These are phyloP conservation scores for Gasteruption jaculator DNA, from an alignment of 2,888 invertebrate species.

Conservation along the genomic window DNA sequence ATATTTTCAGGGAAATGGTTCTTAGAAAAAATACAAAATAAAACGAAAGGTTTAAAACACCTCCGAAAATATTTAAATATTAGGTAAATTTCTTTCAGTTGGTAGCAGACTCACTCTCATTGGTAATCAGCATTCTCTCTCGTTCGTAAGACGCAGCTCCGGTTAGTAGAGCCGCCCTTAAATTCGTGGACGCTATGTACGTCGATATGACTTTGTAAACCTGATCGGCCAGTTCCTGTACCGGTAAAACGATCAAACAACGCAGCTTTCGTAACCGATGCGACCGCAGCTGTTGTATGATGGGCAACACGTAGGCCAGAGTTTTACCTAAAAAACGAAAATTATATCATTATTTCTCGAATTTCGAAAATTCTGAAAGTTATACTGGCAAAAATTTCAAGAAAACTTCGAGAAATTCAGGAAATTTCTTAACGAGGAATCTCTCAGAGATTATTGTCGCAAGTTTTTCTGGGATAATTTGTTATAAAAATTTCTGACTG, in stretches of 20 bases:
- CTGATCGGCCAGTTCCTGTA: slow-evolving; percentile 86
- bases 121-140: slow-evolving; percentile 65
- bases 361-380: no score
- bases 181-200: slow-evolving; percentile 63
- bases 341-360: no score
- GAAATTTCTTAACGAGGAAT: no score
- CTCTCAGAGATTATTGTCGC: no score
- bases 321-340: slow-evolving; percentile 63
- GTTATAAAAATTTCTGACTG: no score
- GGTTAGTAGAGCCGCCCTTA: slow-evolving; percentile 69
- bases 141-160: slow-evolving; percentile 64
- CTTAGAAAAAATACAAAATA: no score
- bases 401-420: no score
- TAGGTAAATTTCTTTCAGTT: neutral
- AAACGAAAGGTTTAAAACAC: no score
- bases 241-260: slow-evolving; percentile 89
- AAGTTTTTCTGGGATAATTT: no score
- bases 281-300: slow-evolving; percentile 65
- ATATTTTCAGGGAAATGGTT: no score
- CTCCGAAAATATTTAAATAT: no score
- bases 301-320: slow-evolving; percentile 86
- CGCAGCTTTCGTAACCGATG: slow-evolving; percentile 66
- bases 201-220: slow-evolving; percentile 78
- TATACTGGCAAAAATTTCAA: no score
- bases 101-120: slow-evolving; percentile 39